Evolutionary conservation across 1,140 invertebrate genomes (phyloP), one percentile per base, ranked within the genome.

Genomic region (Daktulosphaira vitifoliae): DNA sequence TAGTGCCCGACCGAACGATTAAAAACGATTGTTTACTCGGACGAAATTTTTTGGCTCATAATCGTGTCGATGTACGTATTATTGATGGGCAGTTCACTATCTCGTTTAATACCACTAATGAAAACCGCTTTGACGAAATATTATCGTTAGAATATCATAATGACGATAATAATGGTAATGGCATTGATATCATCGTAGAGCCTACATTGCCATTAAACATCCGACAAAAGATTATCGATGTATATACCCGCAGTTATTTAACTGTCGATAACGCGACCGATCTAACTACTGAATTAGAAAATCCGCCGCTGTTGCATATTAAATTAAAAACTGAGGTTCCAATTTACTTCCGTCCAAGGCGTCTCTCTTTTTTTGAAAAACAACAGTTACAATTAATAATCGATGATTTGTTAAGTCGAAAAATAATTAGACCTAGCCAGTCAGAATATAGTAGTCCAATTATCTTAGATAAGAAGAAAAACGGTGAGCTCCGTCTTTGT

Each of bases 291-390:
- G 22, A 49, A 23, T 5, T 23, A 23, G 8, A 4, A 6, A 9
- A n/a, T 15, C 22, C 22, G 13, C 48, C 4, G 25, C 20, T 23
- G 25, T 23, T 49, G 48, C 15, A 15, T 49, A 49, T 49, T 25
- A 20, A 49, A 6, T 25, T 49, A 25, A 49, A n/a, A n/a, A n/a
- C n/a, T n/a, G n/a, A n/a, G n/a, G n/a, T n/a, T n/a, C n/a, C n/a
- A n/a, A n/a, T n/a, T 15, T 23, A 49, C 25, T 49, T 49, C 22
- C 22, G 68, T 44, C 73, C 72, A 15, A 69, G 67, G 65, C 53
- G 53, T 39, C 33, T 59, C 9, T 59, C 23, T 38, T 59, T 23
- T 26, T 29, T 39, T n/a, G n/a, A n/a, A 39, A 37, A 59, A 25
- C 15, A 59, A 22, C 20, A 20, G 7, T 20, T 59, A 4, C 16